These are phyloP conservation scores for Chondrilla cf. caribensis DNA, from an alignment of 37 sponge, comb jelly and placozoan species.

Conservation along the genomic window DNA sequence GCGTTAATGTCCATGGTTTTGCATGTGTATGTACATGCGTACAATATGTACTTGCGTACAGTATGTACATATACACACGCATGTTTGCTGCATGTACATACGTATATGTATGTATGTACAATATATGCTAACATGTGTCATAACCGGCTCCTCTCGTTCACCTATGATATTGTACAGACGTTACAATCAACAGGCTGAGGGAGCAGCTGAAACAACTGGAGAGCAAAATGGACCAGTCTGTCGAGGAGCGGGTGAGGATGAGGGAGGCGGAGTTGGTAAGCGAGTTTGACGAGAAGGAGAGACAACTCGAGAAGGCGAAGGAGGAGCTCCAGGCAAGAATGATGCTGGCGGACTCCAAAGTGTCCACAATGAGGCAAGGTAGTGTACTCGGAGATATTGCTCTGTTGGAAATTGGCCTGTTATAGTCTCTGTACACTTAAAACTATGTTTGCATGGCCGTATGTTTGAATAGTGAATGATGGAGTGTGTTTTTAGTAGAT, in stretches of 20 bases:
- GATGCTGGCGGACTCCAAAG: constrained; percentile 43
- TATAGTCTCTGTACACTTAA: not conserved
- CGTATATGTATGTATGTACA: no score
- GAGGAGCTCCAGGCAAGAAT: constrained; percentile 11
- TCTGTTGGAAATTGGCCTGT: not conserved
- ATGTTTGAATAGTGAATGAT: not conserved
- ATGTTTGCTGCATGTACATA: no score
- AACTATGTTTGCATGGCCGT: not conserved
- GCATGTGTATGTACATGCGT: constrained; percentile 25
- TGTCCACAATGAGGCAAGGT: constrained; percentile 51
- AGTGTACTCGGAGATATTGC: not conserved
- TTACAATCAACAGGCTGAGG: constrained; percentile 70
- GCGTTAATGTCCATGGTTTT: constrained; percentile 23
- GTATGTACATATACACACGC: not conserved
- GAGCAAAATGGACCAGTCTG: constrained; percentile 44
- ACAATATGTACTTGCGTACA: not conserved
- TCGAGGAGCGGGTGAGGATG: constrained; percentile 39
- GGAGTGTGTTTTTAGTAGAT: not conserved
- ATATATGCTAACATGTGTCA: no score
- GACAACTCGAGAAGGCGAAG: not conserved
- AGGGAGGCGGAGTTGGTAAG: constrained; percentile 40
- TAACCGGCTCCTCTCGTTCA: no score
- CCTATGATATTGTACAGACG: no score
- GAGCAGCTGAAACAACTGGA: constrained; percentile 83
- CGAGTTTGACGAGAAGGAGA: constrained; percentile 23